A percentile compares a stretch with the other conserved stretches of the same genome.
Conservation (phyloP, 2,113 vertebrate genomes). For the Charadrius vociferus region DNA sequence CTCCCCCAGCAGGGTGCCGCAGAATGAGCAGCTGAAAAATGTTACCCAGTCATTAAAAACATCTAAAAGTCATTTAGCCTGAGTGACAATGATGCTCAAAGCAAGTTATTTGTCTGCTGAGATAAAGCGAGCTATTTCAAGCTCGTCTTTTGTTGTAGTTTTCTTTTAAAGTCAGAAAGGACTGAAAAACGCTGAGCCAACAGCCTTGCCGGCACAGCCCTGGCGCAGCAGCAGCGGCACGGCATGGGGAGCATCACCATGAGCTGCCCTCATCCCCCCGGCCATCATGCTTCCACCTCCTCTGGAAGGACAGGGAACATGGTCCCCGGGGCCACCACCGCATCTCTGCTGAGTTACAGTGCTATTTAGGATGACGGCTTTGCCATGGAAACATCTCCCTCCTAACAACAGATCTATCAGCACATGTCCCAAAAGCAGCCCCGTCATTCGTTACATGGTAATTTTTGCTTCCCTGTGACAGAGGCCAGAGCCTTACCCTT, state of each 20-base stretch:
- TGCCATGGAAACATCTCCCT: slow-evolving; percentile 50
- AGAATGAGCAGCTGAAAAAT: not conserved
- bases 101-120: slow-evolving; percentile 28
- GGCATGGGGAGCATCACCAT: not conserved
- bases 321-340: not conserved
- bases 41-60: not conserved
- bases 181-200: not conserved
- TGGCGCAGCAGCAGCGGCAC: fast-evolving
- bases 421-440: not conserved
- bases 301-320: not conserved
- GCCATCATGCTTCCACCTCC: fast-evolving
- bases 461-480: not conserved
- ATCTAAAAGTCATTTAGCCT: slow-evolving; percentile 45
- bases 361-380: slow-evolving; percentile 1
- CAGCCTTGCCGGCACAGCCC: not conserved
- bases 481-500: not conserved
- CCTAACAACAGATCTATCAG: not conserved
- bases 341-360: not conserved
- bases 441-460: not conserved
- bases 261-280: not conserved
- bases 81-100: slow-evolving; percentile 28
- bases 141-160: not conserved
- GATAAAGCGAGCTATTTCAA: slow-evolving; percentile 28
- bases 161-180: not conserved
- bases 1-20: not conserved